phyloP scores from a whole-genome alignment of 64 coral and sea anemone species.

The Stichodactyla mertensii region DNA sequence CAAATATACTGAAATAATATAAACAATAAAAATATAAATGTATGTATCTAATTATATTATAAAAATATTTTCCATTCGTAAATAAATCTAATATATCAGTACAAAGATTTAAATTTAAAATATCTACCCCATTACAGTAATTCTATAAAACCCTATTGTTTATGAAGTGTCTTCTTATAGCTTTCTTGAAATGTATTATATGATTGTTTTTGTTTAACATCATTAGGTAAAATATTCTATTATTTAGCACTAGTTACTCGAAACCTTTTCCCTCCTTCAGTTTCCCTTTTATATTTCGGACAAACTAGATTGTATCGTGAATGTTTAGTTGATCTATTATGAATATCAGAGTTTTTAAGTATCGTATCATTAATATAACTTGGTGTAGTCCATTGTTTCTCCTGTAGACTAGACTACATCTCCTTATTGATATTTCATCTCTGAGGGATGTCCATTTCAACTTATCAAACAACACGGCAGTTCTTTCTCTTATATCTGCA shows the following conservation, averaged over 20 bases:
- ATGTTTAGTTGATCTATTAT: constrained; percentile 16
- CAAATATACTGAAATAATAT: no score
- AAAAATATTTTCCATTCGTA: no score
- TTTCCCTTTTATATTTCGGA: constrained; percentile 16
- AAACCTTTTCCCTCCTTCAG: constrained; percentile 25
- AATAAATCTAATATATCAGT: no score
- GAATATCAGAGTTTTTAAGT: constrained; percentile 16
- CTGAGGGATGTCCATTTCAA: constrained; percentile 46
- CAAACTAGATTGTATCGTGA: constrained; percentile 32
- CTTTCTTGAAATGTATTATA: no score
- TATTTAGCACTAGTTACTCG: not conserved
- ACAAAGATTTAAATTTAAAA: no score
- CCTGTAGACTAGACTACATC: constrained; percentile 47
- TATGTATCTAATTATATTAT: no score
- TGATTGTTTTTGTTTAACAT: no score
- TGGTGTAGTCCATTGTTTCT: constrained; percentile 25
- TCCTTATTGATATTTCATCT: constrained; percentile 44
- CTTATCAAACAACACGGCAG: constrained; percentile 39
- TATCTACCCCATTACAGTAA: no score
- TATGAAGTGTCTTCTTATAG: no score
- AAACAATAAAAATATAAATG: no score
- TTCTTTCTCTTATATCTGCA: constrained; percentile 30
- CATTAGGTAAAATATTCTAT: not conserved
- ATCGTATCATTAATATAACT: constrained; percentile 21
- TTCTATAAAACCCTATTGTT: no score